Evolutionary conservation across 1,140 invertebrate genomes (phyloP).

Genomic region (Helicoverpa zea): DNA sequence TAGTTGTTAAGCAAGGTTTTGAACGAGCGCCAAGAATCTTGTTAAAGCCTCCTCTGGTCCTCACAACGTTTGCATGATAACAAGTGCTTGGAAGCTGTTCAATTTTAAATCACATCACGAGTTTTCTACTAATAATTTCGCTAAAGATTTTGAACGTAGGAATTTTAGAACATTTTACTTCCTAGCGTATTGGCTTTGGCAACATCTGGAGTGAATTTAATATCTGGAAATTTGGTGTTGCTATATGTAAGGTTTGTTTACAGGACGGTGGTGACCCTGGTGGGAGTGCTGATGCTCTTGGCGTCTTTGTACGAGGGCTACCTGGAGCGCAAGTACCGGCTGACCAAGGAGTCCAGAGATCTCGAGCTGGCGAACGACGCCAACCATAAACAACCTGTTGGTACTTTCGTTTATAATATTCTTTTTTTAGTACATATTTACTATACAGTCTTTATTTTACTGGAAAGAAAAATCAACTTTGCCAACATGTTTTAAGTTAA

Average conservation of each 20-base stretch:
- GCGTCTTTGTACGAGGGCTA: conserved; percentile 87
- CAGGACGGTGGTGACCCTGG: conserved; percentile 82
- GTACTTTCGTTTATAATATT: conserved; percentile 66
- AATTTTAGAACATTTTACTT: background rate
- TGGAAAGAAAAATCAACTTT: background rate
- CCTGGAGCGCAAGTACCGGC: conserved; percentile 71
- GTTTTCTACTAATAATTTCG: background rate
- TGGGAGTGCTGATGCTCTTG: conserved; percentile 87
- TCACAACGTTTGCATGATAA: conserved; percentile 17
- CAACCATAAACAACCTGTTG: conserved; percentile 73
- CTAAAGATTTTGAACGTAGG: background rate
- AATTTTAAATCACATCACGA: conserved; percentile 47
- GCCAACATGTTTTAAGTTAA: background rate
- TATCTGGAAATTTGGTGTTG: background rate
- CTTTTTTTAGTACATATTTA: background rate
- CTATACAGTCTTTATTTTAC: too few relatives aligned
- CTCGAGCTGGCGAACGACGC: conserved; percentile 72
- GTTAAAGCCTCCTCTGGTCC: conserved; percentile 7
- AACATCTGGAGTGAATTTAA: too few relatives aligned
- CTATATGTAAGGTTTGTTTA: conserved; percentile 48
- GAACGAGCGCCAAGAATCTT: conserved; percentile 41
- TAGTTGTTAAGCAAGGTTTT: conserved; percentile 31
- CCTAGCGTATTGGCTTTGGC: background rate
- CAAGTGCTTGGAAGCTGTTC: conserved; percentile 40
- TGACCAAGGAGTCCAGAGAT: conserved; percentile 67